phyloP scores from a whole-genome alignment of 2,797 vertebrate species.

The Cuniculus paca region DNA sequence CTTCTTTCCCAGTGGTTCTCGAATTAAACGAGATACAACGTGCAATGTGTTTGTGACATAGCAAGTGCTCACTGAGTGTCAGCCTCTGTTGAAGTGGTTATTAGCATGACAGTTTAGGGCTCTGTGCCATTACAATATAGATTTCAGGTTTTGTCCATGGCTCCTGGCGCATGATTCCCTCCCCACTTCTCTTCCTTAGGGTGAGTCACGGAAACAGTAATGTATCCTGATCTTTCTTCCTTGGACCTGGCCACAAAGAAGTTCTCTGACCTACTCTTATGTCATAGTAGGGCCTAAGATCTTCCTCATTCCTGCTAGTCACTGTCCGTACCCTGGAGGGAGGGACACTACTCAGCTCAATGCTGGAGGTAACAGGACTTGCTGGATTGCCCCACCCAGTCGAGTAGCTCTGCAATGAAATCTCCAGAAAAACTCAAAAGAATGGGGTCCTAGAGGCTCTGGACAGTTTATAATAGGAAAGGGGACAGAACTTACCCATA shows the following conservation, averaged over 20 bases:
- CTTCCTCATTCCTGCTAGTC: background rate
- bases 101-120: background rate
- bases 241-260: background rate
- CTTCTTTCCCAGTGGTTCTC: background rate
- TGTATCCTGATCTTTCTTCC: background rate
- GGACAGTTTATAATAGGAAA: background rate
- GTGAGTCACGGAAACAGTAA: background rate
- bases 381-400: background rate
- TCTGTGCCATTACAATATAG: too few species aligned
- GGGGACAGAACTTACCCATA: background rate
- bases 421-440: background rate
- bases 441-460: background rate
- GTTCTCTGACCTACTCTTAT: background rate
- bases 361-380: background rate
- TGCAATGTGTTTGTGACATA: background rate
- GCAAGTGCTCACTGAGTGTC: background rate
- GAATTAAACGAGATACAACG: constrained; percentile 7
- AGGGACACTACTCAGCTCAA: background rate
- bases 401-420: background rate
- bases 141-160: background rate
- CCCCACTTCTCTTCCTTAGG: background rate
- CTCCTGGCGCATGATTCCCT: too few species aligned
- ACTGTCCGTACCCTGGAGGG: too few species aligned
- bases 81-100: background rate
- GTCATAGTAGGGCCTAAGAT: background rate